These are phyloP conservation scores for Harpalus rufipes DNA, from an alignment of 2,888 invertebrate genomes.

Conservation along the genomic window DNA sequence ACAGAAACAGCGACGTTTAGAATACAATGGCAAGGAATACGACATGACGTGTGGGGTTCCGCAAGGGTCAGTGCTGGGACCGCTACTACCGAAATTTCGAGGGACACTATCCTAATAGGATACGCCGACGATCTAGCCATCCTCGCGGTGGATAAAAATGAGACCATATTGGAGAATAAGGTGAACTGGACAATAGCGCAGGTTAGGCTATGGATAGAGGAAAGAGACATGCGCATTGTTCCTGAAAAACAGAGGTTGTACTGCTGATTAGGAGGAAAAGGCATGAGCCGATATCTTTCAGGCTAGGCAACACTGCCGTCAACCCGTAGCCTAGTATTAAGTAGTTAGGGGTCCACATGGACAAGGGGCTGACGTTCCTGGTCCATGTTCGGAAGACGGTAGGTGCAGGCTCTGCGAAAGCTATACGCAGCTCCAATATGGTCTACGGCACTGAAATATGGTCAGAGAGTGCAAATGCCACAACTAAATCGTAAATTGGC, in stretches of 20 bases:
- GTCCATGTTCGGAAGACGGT: neutral
- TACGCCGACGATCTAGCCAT: conserved; percentile 28
- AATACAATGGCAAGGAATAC: neutral
- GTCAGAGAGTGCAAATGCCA: too few species aligned
- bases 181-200: too few species aligned
- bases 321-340: neutral
- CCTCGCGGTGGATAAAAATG: neutral
- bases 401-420: neutral
- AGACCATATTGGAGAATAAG: neutral
- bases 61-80: neutral
- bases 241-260: conserved; percentile 9
- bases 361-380: too few species aligned
- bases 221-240: neutral
- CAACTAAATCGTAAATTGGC: conserved; percentile 13
- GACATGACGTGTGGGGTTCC: conserved; percentile 5
- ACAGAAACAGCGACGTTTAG: too few species aligned
- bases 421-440: conserved; percentile 55
- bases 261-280: conserved; percentile 22
- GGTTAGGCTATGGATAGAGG: neutral
- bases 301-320: neutral
- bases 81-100: neutral
- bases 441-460: neutral
- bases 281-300: conserved; percentile 48
- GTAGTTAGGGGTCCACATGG: too few species aligned
- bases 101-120: neutral